Base-by-base conservation (phyloP, 2,888 invertebrate species). In the Lochmaea capreae region DNA sequence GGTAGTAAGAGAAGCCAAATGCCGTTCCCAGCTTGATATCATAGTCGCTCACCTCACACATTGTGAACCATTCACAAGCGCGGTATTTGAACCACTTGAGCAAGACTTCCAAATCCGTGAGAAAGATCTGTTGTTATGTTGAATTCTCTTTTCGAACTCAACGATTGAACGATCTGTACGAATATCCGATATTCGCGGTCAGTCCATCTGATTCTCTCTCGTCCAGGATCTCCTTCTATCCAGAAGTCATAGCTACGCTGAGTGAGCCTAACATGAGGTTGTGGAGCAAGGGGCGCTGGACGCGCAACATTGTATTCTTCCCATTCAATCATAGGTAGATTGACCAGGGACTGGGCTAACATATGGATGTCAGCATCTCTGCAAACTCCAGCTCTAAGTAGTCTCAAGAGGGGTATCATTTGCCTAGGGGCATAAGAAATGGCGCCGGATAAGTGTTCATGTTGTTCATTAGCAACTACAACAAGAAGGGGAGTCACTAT, bases 401-500 rank as follows among this genome's bases (percentile, higher is more conserved):
- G 2, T 11, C 22, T 11, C 5, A 68, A 52, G 3, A 73, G 39
- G 9, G 68, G 68, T 5, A 54, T 3, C 12, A 72, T 33, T 18
- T 67, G 67, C 14, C 72, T 2, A 8, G 67, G 72, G 4, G 72
- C 72, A 52, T 61, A 72, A n/a, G 67, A 67, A 14, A 73, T 12
- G 2, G 65, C 73, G n/a, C 73, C 69, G n/a, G 73, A 69, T 42
- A n/a, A 61, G 14, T 18, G 57, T 3, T 8, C 8, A 5, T 10
- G 42, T 10, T 67, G 54, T 5, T 39, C n/a, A 18, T 54, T 22
- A 18, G 49, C 42, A 22, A 63, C 9, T 16, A 46, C 67, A 42
- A 74, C 76, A 9, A 76, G 67, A 5, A 76, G 22, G 14, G 74
- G 76, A 4, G 72, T 75, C 3, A 76, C 58, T 11, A 73, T 49